These are phyloP conservation scores for Urosaurus nigricauda DNA, from an alignment of 2,797 vertebrate genomes.

Conservation along the genomic window DNA sequence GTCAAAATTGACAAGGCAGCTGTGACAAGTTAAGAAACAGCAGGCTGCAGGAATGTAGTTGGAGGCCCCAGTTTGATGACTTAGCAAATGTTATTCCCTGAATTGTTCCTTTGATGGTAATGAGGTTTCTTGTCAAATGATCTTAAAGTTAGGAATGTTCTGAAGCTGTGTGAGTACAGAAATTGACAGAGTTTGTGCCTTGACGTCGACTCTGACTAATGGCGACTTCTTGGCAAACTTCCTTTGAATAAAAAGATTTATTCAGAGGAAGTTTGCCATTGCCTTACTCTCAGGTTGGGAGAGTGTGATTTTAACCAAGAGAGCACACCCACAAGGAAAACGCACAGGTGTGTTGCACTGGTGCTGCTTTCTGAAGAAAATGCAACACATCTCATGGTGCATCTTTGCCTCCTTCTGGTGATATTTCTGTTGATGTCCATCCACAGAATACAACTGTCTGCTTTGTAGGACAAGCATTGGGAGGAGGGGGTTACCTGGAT, in stretches of 20 bases:
- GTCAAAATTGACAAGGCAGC: slow-evolving; percentile 1
- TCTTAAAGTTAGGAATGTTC: slow-evolving; percentile 12
- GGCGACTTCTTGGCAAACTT: too few relatives aligned
- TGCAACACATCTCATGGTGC: not conserved
- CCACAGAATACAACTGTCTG: not conserved
- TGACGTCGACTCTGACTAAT: too few relatives aligned
- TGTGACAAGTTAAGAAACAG: slow-evolving; percentile 16
- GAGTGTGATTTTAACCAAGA: not conserved
- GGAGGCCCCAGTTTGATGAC: slow-evolving; percentile 31
- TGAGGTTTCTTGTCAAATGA: slow-evolving; percentile 11
- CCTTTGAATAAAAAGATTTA: too few relatives aligned
- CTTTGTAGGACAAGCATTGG: not conserved
- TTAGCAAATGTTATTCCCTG: slow-evolving; percentile 12
- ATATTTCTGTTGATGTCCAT: not conserved
- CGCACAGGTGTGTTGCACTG: not conserved
- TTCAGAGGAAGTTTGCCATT: too few relatives aligned
- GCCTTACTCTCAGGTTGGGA: too few relatives aligned
- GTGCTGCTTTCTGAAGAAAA: not conserved
- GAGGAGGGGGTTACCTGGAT: not conserved
- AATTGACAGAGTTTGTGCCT: not conserved
- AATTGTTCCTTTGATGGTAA: slow-evolving; percentile 19
- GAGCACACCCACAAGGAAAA: not conserved
- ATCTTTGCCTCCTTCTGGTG: not conserved
- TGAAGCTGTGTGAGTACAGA: not conserved
- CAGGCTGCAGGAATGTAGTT: slow-evolving; percentile 22